A percentile compares a stretch with the other conserved stretches of the same genome.
Conservation (phyloP, 2,113 vertebrate genomes). For the Pterocles burchelli region DNA sequence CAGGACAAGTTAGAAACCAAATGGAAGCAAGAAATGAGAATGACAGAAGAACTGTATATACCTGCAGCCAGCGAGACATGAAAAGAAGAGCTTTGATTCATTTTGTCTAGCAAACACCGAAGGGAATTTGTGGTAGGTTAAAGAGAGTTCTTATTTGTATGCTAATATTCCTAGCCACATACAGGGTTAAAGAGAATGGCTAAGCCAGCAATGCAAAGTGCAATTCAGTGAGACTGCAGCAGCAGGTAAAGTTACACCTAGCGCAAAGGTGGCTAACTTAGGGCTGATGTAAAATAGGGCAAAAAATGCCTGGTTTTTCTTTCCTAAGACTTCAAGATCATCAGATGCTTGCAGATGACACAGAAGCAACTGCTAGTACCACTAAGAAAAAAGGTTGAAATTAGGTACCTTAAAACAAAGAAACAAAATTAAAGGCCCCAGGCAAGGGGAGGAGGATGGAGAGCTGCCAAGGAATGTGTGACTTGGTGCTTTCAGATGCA, state of each 20-base stretch:
- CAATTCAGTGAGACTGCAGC: background rate
- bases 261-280: background rate
- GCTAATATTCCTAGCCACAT: background rate
- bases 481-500: background rate
- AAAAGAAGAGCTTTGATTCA: background rate
- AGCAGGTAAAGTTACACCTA: background rate
- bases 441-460: background rate
- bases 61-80: rapidly evolving
- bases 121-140: background rate
- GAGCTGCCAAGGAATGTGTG: background rate
- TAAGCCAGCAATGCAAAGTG: background rate
- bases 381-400: background rate
- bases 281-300: background rate
- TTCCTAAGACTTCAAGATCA: background rate
- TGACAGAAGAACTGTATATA: background rate
- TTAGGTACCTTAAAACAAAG: background rate
- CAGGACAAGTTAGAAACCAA: background rate
- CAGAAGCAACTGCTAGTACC: background rate
- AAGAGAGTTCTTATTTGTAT: background rate
- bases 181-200: background rate
- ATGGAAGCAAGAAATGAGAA: background rate
- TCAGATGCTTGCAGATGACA: background rate
- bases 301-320: background rate
- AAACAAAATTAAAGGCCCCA: background rate
- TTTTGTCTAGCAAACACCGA: background rate